These are phyloP conservation scores for Amyelois transitella DNA, from an alignment of 1,140 invertebrate species.

Conservation along the genomic window DNA sequence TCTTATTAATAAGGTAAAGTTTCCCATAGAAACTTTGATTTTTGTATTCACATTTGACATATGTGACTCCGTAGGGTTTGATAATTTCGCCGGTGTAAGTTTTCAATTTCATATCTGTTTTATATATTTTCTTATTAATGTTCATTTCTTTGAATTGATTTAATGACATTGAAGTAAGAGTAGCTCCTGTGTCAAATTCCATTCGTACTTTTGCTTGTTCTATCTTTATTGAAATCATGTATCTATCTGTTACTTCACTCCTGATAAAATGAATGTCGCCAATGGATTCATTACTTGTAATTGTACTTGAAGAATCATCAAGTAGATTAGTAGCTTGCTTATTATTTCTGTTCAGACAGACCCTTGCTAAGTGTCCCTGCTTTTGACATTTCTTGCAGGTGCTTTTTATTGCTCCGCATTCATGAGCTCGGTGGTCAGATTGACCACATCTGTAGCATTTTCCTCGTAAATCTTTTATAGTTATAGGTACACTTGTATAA, in stretches of 20 bases:
- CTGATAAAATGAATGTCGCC: conserved; percentile 7
- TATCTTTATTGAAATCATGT: conserved; percentile 9
- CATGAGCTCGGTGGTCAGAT: conserved; percentile 6
- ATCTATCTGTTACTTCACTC: conserved; percentile 9
- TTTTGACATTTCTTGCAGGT: conserved; percentile 8
- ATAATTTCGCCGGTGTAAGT: conserved; percentile 9
- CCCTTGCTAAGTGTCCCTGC: conserved; percentile 9
- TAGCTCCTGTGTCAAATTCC: conserved; percentile 14
- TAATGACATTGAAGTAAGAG: conserved; percentile 6
- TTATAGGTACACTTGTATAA: not conserved
- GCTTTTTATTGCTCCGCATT: conserved; percentile 2
- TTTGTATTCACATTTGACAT: conserved; percentile 5
- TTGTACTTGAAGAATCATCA: not conserved
- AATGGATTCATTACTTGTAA: conserved; percentile 2
- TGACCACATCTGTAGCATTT: conserved; percentile 13
- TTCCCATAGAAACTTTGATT: conserved; percentile 2
- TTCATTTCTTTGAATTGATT: conserved; percentile 1
- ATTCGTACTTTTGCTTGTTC: conserved; percentile 5
- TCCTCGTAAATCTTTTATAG: conserved; percentile 7
- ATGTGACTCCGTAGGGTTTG: not conserved
- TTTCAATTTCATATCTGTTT: conserved; percentile 7
- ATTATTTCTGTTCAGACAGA: conserved; percentile 7
- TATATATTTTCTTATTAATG: conserved; percentile 1
- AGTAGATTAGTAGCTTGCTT: no score
- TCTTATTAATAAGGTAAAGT: conserved; percentile 3